These are phyloP conservation scores for Lasioglossum albipes DNA, from an alignment of 1,140 invertebrate genomes.

Conservation along the genomic window DNA sequence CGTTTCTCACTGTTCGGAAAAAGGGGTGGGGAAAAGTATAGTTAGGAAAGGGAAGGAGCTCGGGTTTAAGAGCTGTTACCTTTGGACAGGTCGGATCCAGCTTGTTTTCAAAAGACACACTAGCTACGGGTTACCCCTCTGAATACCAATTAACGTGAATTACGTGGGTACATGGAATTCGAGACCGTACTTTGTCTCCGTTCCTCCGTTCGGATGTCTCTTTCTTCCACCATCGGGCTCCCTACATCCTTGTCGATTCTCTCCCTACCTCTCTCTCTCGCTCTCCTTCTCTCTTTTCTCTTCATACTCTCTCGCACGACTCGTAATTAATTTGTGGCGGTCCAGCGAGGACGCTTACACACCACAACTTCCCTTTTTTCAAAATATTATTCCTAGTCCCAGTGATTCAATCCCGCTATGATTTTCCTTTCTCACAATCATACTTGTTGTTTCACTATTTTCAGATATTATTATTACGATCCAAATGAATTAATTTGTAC, in stretches of 20 bases:
- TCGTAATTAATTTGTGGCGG: conserved; percentile 46
- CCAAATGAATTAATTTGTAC: too few relatives aligned
- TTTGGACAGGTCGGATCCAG: conserved; percentile 40
- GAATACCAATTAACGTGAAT: conserved; percentile 66
- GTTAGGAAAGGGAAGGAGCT: conserved; percentile 35
- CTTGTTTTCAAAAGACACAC: conserved; percentile 63
- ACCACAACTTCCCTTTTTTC: background rate
- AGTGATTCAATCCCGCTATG: too few relatives aligned
- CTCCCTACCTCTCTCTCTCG: background rate
- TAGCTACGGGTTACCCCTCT: conserved; percentile 50
- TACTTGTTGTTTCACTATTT: too few relatives aligned
- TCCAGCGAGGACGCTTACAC: conserved; percentile 27
- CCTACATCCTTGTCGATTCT: background rate
- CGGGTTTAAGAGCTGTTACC: conserved; percentile 56
- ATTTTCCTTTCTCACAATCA: too few relatives aligned
- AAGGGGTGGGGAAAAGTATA: conserved; percentile 13
- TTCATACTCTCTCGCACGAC: conserved; percentile 16
- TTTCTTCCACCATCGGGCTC: background rate
- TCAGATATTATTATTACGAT: too few relatives aligned
- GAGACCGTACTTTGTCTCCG: conserved; percentile 46
- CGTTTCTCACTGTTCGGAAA: background rate
- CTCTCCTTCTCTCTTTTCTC: background rate
- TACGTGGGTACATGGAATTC: conserved; percentile 57
- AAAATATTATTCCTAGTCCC: conserved; percentile 2
- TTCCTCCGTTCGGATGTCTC: conserved; percentile 18